Evolutionary conservation across 2,888 invertebrate genomes (phyloP), one percentile per base, ranked within the genome.

Genomic region (Digitonthophagus gazella): DNA sequence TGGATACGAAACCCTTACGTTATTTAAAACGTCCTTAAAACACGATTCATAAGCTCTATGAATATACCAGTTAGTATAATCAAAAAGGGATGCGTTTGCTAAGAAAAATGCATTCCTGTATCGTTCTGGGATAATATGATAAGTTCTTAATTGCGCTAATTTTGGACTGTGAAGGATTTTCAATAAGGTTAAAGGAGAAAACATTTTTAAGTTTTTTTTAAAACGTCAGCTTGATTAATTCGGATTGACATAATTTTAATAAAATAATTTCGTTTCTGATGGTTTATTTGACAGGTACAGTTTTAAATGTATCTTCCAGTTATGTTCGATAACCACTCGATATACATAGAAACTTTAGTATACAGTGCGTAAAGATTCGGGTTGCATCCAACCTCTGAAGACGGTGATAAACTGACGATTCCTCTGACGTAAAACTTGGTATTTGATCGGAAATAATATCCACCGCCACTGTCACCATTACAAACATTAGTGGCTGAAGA

Each of bases 381-480:
- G 69, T 81, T 71, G 69, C 83, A 83, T 0, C 61, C 11, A 15
- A 65, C 15, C 6, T 54, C 68, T 22, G 74, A 67, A 1, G 76
- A 78, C 2, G 81, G 71, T 5, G 81, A 79, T 54, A 81, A 75
- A 69, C 84, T 84, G 2, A 84, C 84, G 65, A 85, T 77, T 0
- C 85, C 85, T 58, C 80, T 77, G 2, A 84, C 74, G 71, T 80
- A 84, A 79, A 80, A 84, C 2, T 80, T 72, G 1, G 72, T 74
- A 18, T 76, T 72, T 15, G 71, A 58, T 56, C 19, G 15, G 5
- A 6, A 15, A 1, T 81, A 80, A n/a, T 84, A 76, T 57, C 83
- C 84, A 11, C 85, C 84, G 0, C 85, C 85, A 72, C 84, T 85
- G 71, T 85, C 85, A 2, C 85, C 85, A 57, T 81, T 78, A 67